These are phyloP conservation scores for Acropora yongei DNA, from an alignment of 64 coral and sea anemone species.

Conservation along the genomic window DNA sequence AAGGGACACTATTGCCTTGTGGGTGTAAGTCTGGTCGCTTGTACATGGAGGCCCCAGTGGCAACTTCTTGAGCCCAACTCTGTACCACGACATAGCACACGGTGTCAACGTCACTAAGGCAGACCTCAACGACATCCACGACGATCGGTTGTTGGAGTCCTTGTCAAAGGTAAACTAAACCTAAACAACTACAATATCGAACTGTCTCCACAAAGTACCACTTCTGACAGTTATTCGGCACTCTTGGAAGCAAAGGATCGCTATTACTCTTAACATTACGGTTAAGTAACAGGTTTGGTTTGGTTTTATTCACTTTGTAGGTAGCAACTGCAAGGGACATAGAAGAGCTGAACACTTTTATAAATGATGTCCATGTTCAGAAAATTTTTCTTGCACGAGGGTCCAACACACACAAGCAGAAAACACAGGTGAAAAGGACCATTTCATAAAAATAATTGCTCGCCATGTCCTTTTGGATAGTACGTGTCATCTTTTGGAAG, in stretches of 20 bases:
- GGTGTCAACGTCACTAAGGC: not conserved
- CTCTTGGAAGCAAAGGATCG: not conserved
- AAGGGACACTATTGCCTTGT: slow-evolving; percentile 3
- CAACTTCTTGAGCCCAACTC: slow-evolving; percentile 18
- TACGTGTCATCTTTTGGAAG: not conserved
- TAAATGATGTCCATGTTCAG: not conserved
- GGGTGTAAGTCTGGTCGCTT: not conserved
- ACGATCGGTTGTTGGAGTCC: not conserved
- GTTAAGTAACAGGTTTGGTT: not conserved
- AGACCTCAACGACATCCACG: not conserved
- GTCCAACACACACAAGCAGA: not conserved
- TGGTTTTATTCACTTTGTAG: not conserved
- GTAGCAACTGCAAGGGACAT: not conserved
- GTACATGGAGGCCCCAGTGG: slow-evolving; percentile 18
- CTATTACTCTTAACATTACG: not conserved
- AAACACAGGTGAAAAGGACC: not conserved
- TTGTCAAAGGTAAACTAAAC: not conserved
- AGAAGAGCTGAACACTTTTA: not conserved
- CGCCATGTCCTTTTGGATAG: not conserved
- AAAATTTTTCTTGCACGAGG: not conserved
- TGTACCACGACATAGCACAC: not conserved
- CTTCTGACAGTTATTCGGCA: not conserved
- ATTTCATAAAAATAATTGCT: not conserved
- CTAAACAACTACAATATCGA: not conserved
- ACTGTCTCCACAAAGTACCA: not conserved